Evolutionary conservation across 2,888 invertebrate genomes (phyloP), one percentile per base, ranked within the genome.

Genomic region (Drosophila histrio): DNA sequence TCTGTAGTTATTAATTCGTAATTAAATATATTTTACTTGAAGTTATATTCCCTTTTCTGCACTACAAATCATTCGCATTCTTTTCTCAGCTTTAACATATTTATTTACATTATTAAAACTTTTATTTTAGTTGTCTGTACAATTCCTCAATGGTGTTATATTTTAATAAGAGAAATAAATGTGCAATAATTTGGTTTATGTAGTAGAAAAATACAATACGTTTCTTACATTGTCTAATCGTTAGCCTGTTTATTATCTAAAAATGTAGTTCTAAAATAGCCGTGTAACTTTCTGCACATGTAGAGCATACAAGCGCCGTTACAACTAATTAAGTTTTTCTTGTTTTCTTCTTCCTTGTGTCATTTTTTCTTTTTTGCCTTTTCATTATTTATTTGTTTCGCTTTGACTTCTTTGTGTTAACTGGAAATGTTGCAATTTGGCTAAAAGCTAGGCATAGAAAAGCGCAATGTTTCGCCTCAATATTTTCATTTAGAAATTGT

Each of bases 361-460:
- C 26, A 15, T 46, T 49, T 70, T 60, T 62, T 28, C 19, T 46
- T 49, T 70, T 60, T 62, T 58, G 57, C 44, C 5, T 30, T 38
- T 13, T 4, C 13, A 24, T 43, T 11, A 22, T 52, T 41, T 52
- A 13, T 9, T 58, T 39, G 30, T 26, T 15, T 15, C 22, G 43
- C 44, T 59, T 59, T 64, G 60, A 32, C 56, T 66, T 58, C 59
- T 75, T 66, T 66, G 58, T 64, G 50, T 17, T 63, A 63, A 69
- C 36, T 72, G 67, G 52, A 70, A 82, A 77, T 82, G 67, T 60
- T 64, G 84, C 80, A 84, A 82, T 82, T 84, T 84, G 72, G 57
- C 82, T 82, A 84, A 82, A 82, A 82, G 82, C 84, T 76, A 46
- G 69, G 76, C 82, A 82, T 63, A 58, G 68, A 69, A 82, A 76